Evolutionary conservation across 2,888 invertebrate species (phyloP).

Genomic region (Pristionchus maxplancki): DNA sequence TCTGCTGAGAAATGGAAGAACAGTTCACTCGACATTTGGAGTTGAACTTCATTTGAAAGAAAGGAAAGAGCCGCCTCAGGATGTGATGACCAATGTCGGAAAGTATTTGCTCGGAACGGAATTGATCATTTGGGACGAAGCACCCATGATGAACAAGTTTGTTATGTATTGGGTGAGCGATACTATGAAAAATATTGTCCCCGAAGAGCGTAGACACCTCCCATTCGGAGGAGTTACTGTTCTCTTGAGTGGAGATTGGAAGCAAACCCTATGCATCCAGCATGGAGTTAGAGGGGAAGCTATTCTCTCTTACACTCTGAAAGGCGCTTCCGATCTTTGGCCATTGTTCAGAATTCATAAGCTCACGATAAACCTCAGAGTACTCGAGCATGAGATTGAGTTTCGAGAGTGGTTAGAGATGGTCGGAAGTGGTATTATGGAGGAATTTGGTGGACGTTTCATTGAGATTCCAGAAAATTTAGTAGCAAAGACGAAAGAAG

Average conservation of each 20-base stretch:
- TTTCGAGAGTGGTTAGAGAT: conserved; percentile 29
- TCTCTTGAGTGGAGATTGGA: conserved; percentile 26
- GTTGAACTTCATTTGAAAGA: conserved; percentile 13
- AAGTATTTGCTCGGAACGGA: neutral
- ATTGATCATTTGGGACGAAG: conserved; percentile 48
- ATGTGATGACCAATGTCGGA: neutral
- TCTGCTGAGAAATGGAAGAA: conserved; percentile 43
- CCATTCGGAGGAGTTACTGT: conserved; percentile 36
- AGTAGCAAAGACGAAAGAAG: neutral
- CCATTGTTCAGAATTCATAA: neutral
- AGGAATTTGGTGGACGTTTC: neutral
- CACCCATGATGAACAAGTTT: conserved; percentile 29
- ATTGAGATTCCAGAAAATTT: neutral
- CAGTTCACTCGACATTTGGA: conserved; percentile 17
- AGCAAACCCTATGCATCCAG: conserved; percentile 19
- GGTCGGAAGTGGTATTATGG: neutral
- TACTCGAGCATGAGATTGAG: neutral
- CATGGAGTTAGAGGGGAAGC: neutral
- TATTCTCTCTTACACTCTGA: conserved; percentile 31
- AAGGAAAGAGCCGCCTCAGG: neutral
- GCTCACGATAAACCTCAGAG: conserved; percentile 1
- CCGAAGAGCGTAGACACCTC: neutral
- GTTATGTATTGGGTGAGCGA: neutral
- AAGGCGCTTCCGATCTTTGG: conserved; percentile 12
- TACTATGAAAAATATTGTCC: neutral